Base-by-base conservation (phyloP, 92 coral and sea anemone species). In the Porites lobata region DNA sequence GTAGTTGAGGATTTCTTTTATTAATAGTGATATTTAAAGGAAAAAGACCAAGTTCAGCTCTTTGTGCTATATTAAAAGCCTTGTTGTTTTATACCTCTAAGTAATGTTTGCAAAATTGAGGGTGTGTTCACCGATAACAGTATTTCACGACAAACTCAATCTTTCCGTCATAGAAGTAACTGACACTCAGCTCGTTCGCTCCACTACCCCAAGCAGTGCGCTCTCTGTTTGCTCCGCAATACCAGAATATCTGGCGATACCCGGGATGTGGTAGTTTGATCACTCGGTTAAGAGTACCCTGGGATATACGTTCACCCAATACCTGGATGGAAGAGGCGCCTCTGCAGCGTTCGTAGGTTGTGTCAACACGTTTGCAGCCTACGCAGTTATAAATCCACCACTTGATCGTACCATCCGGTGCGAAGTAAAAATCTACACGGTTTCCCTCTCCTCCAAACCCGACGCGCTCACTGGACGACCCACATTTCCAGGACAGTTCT, bases 141-240 rank as follows among this genome's bases (percentile, higher is more conserved):
- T 22, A 9, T 65, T 65, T 65, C 20, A 65, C 20, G 29, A 65
- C 69, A 20, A 20, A 65, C 3, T n/a, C 20, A 22, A 65, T 65
- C 20, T 9, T 65, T 20, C 69, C 69, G 8, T 65, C 8, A 11
- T 65, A 1, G 29, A 22, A 65, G 20, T 65, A 65, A 2, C 22
- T 65, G 69, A 65, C 8, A 12, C 69, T 65, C 69, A 65, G 69
- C 69, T 65, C 22, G 69, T 65, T 65, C 8, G 69, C 69, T 20
- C 0, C n/a, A 9, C 20, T 4, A 8, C 20, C 22, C 69, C 69
- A 65, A 9, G 69, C 69, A 17, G 69, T 65, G 20, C 69, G 69
- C 69, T 65, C 69, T 6, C 69, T 20, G 69, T 22, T 65, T 9
- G 18, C 20, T n/a, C 69, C 69, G 20, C 69, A 65, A 21, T 20